These are phyloP conservation scores for Leucoma salicis DNA, from an alignment of 2,888 invertebrate genomes.

Conservation along the genomic window DNA sequence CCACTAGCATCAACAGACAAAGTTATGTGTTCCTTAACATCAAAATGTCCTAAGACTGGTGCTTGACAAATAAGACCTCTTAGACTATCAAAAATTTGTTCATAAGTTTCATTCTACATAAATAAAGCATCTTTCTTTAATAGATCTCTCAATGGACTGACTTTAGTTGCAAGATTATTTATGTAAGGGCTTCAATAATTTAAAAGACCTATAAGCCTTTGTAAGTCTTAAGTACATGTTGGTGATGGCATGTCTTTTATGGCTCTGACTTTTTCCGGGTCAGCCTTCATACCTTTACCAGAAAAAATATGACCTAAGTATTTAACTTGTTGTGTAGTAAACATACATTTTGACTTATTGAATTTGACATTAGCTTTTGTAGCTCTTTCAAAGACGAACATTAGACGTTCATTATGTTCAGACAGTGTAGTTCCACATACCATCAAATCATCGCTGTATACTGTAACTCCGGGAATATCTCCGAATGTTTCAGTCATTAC, in stretches of 20 bases:
- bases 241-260: too few relatives aligned
- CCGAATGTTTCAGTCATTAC: not conserved
- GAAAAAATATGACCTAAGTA: not conserved
- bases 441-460: not conserved
- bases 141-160: too few relatives aligned
- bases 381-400: not conserved
- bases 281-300: not conserved
- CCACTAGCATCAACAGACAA: not conserved
- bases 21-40: not conserved
- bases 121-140: not conserved
- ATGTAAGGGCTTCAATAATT: not conserved
- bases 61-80: not conserved
- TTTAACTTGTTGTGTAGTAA: not conserved
- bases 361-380: not conserved
- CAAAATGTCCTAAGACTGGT: not conserved
- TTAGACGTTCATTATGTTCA: not conserved
- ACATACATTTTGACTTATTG: not conserved
- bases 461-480: not conserved
- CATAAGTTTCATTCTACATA: not conserved
- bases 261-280: too few relatives aligned
- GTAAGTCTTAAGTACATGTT: too few relatives aligned
- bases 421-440: not conserved
- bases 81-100: not conserved
- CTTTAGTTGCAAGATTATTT: not conserved
- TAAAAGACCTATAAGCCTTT: too few relatives aligned